Conservation (phyloP, 2,113 vertebrate genomes). For the Myocastor coypus region DNA sequence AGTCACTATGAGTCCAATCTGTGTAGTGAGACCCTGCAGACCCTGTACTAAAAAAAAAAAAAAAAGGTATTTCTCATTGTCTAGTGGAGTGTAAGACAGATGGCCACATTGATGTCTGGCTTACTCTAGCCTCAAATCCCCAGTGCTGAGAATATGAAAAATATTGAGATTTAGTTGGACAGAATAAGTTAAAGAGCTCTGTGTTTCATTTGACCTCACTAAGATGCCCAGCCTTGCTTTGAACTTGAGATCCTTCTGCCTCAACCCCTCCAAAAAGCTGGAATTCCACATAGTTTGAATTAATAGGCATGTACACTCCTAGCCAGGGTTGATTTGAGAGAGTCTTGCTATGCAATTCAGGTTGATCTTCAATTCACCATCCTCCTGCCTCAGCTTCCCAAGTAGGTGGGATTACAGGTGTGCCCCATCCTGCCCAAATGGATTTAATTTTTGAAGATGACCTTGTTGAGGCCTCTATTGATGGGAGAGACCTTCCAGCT, state of each 20-base stretch:
- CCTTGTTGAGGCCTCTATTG: not conserved
- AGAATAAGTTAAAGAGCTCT: not conserved
- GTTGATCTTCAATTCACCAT: not conserved
- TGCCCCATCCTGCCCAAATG: not conserved
- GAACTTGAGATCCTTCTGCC: not conserved
- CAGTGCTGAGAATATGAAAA: not conserved
- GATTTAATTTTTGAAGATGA: not conserved
- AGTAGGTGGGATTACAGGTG: not conserved
- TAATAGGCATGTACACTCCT: not conserved
- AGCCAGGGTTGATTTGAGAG: not conserved
- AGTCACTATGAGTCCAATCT: no score
- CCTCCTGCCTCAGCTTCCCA: not conserved
- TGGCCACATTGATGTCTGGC: not conserved
- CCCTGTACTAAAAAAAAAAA: constrained; percentile 2
- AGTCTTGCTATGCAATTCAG: not conserved
- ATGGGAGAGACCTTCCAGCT: not conserved
- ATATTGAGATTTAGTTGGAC: not conserved
- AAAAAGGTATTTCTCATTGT: constrained; percentile 37
- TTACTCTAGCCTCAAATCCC: not conserved
- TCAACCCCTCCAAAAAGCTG: not conserved
- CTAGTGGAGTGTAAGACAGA: not conserved
- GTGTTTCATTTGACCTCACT: not conserved
- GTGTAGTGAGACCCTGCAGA: no score
- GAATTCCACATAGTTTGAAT: not conserved
- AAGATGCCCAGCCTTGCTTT: not conserved